phyloP scores from a whole-genome alignment of 2,888 invertebrate species.

The Platycheirus albimanus region DNA sequence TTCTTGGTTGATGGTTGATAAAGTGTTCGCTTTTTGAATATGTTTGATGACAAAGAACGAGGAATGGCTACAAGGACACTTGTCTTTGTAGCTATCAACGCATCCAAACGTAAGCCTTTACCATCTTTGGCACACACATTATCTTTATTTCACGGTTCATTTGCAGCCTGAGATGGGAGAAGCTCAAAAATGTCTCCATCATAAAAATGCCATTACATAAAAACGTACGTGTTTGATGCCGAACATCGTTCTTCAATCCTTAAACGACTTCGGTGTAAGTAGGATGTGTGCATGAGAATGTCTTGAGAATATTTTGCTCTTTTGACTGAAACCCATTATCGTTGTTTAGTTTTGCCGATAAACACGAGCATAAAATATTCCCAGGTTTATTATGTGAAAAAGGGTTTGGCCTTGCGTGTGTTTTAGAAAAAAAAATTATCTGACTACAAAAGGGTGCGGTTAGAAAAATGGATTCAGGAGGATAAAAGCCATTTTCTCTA shows the following conservation, averaged over 20 bases:
- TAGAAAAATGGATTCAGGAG: not conserved
- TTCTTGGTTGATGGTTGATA: slow-evolving; percentile 35
- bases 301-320: slow-evolving; percentile 17
- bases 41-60: slow-evolving; percentile 41
- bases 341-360: slow-evolving; percentile 45
- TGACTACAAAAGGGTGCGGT: slow-evolving; percentile 23
- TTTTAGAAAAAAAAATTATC: slow-evolving; percentile 3
- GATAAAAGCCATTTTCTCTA: slow-evolving; percentile 22
- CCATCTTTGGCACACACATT: slow-evolving; percentile 52
- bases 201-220: slow-evolving; percentile 62
- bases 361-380: slow-evolving; percentile 32
- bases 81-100: slow-evolving; percentile 39
- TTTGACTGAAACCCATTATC: slow-evolving; percentile 42
- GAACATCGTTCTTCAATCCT: slow-evolving; percentile 41
- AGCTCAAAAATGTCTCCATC: slow-evolving; percentile 61
- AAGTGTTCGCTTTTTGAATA: slow-evolving; percentile 46
- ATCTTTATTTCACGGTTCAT: slow-evolving; percentile 71
- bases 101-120: slow-evolving; percentile 39
- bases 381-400: slow-evolving; percentile 36
- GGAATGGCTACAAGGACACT: slow-evolving; percentile 45
- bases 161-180: slow-evolving; percentile 57
- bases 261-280: not conserved
- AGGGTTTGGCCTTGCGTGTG: slow-evolving; percentile 20
- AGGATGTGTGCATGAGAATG: not conserved
- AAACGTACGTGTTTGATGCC: slow-evolving; percentile 52